Evolutionary conservation across 2,797 vertebrate species (phyloP), one percentile per base, ranked within the genome.

Genomic region (Spinus pinus): DNA sequence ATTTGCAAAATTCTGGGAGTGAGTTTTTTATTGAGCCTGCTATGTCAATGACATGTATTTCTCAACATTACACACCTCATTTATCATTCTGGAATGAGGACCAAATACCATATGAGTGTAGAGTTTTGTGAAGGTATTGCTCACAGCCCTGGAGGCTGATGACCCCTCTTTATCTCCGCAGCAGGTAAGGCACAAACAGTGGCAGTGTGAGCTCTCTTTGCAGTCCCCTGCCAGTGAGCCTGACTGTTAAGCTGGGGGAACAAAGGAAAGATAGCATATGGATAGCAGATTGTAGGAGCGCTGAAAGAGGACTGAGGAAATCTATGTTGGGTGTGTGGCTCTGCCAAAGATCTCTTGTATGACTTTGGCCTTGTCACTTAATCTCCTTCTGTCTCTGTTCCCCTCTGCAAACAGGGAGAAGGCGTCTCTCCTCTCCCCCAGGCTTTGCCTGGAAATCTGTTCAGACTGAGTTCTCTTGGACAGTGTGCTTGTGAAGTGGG

Each of bases 231-330:
- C 95, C 95, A 97, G 82, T 88, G 91, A 72, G 95, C 95, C 92
- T 93, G 94, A 49, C 91, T 96, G 94, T 93, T 83, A 79, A 86
- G 91, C 82, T 91, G 89, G 85, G 81, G 84, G 93, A 96, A 96
- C 94, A 97, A 96, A 97, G 94, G 95, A 95, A 93, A 93, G 94
- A 95, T 95, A 95, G 93, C 95, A 96, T 97, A 96, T 97, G 94
- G 95, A 96, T 96, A 95, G 94, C 95, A 95, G 94, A 97, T 96
- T 97, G 95, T 92, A 94, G 88, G 88, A 96, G 92, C 4, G 37
- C 94, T 92, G 92, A 86, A 58, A 88, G 79, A 93, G 94, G 94
- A 96, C 93, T 94, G 90, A 87, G 90, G 92, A 96, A 95, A 97
- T 96, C 94, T 94, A 95, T 94, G 93, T 92, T 96, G 92, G 88